Percentiles rank a stretch among this genome's conserved stretches.
These are phyloP conservation scores for Sturnira hondurensis DNA, from an alignment of 2,113 vertebrate species.

Conservation along the genomic window DNA sequence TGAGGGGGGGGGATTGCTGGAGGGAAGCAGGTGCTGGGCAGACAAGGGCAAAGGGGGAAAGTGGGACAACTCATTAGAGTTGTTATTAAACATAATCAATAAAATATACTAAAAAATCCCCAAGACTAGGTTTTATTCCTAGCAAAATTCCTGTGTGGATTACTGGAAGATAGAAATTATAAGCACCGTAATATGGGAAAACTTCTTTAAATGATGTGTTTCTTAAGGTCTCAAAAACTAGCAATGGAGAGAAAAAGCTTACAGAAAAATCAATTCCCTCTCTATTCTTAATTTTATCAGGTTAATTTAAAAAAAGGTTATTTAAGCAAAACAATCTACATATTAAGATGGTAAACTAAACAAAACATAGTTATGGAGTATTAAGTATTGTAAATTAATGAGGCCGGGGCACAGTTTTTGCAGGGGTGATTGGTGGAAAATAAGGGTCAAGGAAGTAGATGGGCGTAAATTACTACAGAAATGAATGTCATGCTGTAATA, in stretches of 20 bases:
- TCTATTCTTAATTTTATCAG: not conserved
- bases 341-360: not conserved
- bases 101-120: too few relatives aligned
- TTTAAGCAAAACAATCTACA: not conserved
- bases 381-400: not conserved
- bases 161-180: not conserved
- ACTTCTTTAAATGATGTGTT: not conserved
- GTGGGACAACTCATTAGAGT: too few relatives aligned
- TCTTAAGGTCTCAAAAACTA: not conserved
- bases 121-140: not conserved
- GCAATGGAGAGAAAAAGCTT: not conserved
- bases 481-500: not conserved
- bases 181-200: not conserved
- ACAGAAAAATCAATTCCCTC: not conserved
- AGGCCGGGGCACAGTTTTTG: not conserved
- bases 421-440: not conserved
- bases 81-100: too few relatives aligned
- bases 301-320: not conserved
- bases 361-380: not conserved
- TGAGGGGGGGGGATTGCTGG: too few relatives aligned
- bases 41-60: too few relatives aligned
- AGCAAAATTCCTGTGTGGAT: not conserved
- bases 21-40: too few relatives aligned
- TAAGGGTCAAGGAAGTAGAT: not conserved
- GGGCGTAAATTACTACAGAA: not conserved